phyloP scores from a whole-genome alignment of 2,113 vertebrate species.

The Anarhynchus alexandrinus region DNA sequence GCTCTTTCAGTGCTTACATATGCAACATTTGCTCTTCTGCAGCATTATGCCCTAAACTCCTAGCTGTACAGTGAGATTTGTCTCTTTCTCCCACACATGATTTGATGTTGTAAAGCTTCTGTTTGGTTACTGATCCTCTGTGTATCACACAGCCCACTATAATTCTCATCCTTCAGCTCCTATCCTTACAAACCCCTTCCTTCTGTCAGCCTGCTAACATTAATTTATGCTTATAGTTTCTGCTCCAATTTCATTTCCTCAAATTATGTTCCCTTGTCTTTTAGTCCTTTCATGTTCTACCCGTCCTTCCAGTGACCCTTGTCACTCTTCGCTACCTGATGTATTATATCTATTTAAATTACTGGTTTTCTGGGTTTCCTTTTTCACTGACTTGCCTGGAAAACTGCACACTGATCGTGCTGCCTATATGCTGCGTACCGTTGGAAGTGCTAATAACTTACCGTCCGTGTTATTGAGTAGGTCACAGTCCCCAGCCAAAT shows the following conservation, averaged over 20 bases:
- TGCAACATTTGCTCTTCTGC: not conserved
- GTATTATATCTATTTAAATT: not conserved
- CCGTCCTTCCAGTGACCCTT: constrained; percentile 3
- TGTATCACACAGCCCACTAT: constrained; percentile 24
- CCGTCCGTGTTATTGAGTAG: not conserved
- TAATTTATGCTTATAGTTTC: constrained; percentile 32
- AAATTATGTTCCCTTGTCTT: not conserved
- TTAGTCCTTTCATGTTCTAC: not conserved
- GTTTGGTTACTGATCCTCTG: constrained; percentile 8
- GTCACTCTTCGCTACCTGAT: not conserved
- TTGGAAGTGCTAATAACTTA: not conserved
- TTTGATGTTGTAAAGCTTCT: constrained; percentile 4
- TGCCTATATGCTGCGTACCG: not conserved
- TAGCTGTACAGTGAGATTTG: not conserved
- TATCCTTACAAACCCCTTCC: constrained; percentile 15
- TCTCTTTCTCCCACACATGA: not conserved
- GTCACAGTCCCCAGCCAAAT: not conserved
- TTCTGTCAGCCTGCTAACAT: not conserved
- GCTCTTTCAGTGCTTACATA: not conserved
- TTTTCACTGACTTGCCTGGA: not conserved
- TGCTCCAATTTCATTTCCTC: constrained; percentile 19
- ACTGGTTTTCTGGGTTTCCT: not conserved
- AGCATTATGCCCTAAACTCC: not conserved
- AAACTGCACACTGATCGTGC: not conserved
- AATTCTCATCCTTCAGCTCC: constrained; percentile 8